Percentiles rank a stretch among this genome's conserved stretches.
Evolutionary conservation across 2,888 invertebrate genomes (phyloP).

Genomic region (Tholera decimalis): DNA sequence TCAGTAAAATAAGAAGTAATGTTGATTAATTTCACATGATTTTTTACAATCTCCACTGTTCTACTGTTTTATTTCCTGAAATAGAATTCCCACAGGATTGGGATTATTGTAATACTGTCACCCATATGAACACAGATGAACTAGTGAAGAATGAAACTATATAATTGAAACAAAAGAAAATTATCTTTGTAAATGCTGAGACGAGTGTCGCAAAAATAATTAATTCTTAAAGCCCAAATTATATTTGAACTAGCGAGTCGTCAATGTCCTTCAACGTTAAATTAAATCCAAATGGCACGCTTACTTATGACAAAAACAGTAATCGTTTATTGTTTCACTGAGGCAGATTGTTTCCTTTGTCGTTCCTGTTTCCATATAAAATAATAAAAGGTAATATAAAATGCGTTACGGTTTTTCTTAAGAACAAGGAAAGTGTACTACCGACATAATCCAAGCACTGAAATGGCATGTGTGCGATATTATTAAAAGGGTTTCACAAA

Average conservation of each 20-base stretch:
- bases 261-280: slow-evolving; percentile 9
- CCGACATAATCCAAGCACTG: slow-evolving; percentile 7
- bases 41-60: no score
- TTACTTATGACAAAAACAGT: slow-evolving; percentile 34
- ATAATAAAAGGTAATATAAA: slow-evolving; percentile 40
- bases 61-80: no score
- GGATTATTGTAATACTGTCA: no score
- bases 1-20: no score
- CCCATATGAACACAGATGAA: no score
- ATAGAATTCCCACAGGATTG: no score
- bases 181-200: not conserved
- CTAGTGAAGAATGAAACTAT: not conserved
- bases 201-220: not conserved
- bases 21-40: no score
- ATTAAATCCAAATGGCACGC: slow-evolving; percentile 7
- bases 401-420: slow-evolving; percentile 25
- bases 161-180: not conserved
- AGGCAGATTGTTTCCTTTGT: slow-evolving; percentile 46
- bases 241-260: not conserved
- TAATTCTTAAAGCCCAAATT: slow-evolving; percentile 3
- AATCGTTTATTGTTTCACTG: slow-evolving; percentile 40
- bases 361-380: slow-evolving; percentile 38
- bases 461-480: not conserved
- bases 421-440: slow-evolving; percentile 18
- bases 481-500: no score